phyloP scores from a whole-genome alignment of 2,797 vertebrate genomes.

The Hypotaenidia philippensis region DNA sequence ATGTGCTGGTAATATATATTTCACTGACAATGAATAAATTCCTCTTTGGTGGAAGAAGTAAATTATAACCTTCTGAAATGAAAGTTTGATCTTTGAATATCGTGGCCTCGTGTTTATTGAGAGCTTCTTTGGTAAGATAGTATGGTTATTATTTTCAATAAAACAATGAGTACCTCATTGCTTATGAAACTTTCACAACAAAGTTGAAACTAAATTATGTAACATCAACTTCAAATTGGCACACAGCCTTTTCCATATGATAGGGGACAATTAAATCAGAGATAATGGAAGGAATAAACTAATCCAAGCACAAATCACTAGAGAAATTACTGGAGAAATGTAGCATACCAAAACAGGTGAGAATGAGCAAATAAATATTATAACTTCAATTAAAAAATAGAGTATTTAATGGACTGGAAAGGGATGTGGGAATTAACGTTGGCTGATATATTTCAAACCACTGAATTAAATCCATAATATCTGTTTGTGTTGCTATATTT shows the following conservation, averaged over 20 bases:
- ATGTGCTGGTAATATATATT: constrained; percentile 54
- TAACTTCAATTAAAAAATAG: constrained; percentile 82
- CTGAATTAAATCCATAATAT: constrained; percentile 76
- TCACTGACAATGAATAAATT: constrained; percentile 55
- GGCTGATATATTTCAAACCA: constrained; percentile 76
- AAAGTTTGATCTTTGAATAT: constrained; percentile 2
- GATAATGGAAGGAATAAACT: constrained; percentile 73
- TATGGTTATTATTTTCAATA: background rate
- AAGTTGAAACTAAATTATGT: constrained; percentile 10
- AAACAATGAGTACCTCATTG: background rate
- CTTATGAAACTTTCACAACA: constrained; percentile 38
- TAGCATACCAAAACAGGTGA: constrained; percentile 78
- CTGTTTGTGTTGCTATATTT: constrained; percentile 71
- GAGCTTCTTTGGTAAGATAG: background rate
- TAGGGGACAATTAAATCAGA: constrained; percentile 67
- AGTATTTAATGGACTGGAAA: constrained; percentile 82
- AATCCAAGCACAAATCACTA: constrained; percentile 76
- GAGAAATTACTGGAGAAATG: constrained; percentile 82
- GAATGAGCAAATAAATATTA: constrained; percentile 83
- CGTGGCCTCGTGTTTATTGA: background rate
- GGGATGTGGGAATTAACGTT: constrained; percentile 72
- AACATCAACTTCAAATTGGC: constrained; percentile 46
- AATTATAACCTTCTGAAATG: constrained; percentile 25
- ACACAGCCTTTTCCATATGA: constrained; percentile 48
- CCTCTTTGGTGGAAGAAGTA: constrained; percentile 44